Evolutionary conservation across 2,113 vertebrate species (phyloP).

Genomic region (Pipra filicauda): DNA sequence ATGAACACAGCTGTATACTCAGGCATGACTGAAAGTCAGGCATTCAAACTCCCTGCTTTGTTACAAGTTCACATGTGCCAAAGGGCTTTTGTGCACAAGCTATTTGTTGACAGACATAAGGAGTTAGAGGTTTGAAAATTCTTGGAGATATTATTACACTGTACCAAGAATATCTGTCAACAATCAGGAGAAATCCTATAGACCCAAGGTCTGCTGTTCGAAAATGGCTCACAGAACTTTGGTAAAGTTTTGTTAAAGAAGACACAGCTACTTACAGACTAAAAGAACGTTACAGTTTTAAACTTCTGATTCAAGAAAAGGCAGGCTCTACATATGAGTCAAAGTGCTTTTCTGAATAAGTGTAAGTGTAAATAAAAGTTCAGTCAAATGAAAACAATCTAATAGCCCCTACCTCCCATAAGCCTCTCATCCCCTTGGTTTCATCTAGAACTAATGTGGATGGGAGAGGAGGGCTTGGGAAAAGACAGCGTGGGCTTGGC

Average conservation of each 20-base stretch:
- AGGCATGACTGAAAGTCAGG: not conserved
- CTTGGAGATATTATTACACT: conserved; percentile 62
- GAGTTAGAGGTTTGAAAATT: conserved; percentile 51
- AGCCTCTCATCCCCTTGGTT: not conserved
- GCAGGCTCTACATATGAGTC: not conserved
- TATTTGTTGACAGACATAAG: conserved; percentile 51
- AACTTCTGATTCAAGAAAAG: not conserved
- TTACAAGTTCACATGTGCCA: not conserved
- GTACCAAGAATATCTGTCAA: conserved; percentile 55
- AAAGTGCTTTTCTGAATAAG: not conserved
- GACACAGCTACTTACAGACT: not conserved
- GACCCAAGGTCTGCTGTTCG: not conserved
- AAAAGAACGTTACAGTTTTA: not conserved
- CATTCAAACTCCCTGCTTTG: not conserved
- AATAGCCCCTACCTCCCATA: not conserved
- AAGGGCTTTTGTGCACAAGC: conserved; percentile 26
- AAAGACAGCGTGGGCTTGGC: not conserved
- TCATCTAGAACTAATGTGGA: not conserved
- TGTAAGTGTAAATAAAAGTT: not conserved
- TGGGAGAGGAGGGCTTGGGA: not conserved
- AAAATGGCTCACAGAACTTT: not conserved
- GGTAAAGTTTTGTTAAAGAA: conserved; percentile 2
- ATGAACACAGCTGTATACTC: not conserved
- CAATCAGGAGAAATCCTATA: conserved; percentile 37
- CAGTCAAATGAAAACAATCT: not conserved